A percentile compares a stretch with the other conserved stretches of the same genome.
Conservation (phyloP, 2,888 invertebrate genomes). For the Polietes domitor region DNA sequence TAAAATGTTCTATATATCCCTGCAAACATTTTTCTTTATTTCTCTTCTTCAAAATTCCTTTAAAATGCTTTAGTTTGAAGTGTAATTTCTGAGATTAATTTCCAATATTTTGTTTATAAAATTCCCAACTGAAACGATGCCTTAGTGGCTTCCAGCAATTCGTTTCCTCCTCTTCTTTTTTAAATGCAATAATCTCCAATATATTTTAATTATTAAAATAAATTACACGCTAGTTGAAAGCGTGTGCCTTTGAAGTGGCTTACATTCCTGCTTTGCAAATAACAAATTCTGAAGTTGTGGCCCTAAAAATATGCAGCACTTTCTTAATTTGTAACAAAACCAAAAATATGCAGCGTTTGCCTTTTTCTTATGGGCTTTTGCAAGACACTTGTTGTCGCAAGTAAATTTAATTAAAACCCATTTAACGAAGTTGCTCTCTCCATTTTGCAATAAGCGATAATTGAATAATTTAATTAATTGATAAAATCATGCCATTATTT, state of each 20-base stretch:
- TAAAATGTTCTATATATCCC: too few relatives aligned
- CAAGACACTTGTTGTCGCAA: neutral
- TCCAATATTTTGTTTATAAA: too few relatives aligned
- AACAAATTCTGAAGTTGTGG: neutral
- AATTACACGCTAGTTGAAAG: too few relatives aligned
- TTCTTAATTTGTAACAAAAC: neutral
- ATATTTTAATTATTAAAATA: too few relatives aligned
- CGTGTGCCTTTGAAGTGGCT: neutral
- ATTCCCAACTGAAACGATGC: too few relatives aligned
- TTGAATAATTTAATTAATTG: conserved; percentile 23
- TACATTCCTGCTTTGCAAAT: neutral
- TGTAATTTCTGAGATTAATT: too few relatives aligned
- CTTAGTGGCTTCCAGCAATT: too few relatives aligned
- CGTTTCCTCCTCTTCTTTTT: too few relatives aligned
- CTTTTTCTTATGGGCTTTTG: neutral
- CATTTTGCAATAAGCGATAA: conserved; percentile 4
- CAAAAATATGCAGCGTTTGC: neutral
- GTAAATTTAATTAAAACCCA: conserved; percentile 3
- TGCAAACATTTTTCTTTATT: too few relatives aligned
- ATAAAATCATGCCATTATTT: conserved; percentile 18
- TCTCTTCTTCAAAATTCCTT: too few relatives aligned
- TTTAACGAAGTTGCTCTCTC: neutral
- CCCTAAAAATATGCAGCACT: neutral
- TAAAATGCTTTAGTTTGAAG: too few relatives aligned
- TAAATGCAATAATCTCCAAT: too few relatives aligned